Evolutionary conservation across 2,888 invertebrate species (phyloP).

Genomic region (Brachylomia viminalis): DNA sequence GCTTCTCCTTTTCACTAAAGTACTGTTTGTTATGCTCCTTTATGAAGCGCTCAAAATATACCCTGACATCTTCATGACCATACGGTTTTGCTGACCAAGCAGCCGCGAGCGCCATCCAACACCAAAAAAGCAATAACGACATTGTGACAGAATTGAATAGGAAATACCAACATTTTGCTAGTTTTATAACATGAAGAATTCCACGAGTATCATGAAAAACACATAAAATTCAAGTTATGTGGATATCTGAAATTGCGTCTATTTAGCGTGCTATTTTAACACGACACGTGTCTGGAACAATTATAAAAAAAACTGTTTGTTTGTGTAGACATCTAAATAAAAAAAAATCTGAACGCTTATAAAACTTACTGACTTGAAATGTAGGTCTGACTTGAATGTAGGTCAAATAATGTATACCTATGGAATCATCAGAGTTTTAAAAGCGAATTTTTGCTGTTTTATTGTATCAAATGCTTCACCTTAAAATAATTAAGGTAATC

Average conservation of each 20-base stretch:
- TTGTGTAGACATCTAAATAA: no score
- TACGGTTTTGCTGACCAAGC: background rate
- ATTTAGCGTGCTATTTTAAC: background rate
- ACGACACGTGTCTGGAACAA: background rate
- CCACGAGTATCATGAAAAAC: background rate
- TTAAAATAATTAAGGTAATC: no score
- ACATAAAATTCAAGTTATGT: background rate
- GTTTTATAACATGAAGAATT: constrained; percentile 2
- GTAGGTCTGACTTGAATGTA: no score
- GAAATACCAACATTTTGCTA: background rate
- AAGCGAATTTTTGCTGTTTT: no score
- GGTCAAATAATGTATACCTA: no score
- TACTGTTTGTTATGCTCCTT: constrained; percentile 8
- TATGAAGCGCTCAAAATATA: constrained; percentile 10
- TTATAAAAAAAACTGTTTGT: background rate
- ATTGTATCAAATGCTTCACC: no score
- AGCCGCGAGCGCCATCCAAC: background rate
- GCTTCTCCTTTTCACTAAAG: constrained; percentile 1
- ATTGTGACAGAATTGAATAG: constrained; percentile 1
- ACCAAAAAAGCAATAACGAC: background rate
- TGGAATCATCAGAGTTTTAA: no score
- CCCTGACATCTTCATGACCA: background rate
- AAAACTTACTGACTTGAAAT: no score
- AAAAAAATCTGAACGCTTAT: no score
- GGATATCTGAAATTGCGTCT: background rate